phyloP scores from a whole-genome alignment of 2,888 invertebrate genomes.

The Scaeva pyrastri region DNA sequence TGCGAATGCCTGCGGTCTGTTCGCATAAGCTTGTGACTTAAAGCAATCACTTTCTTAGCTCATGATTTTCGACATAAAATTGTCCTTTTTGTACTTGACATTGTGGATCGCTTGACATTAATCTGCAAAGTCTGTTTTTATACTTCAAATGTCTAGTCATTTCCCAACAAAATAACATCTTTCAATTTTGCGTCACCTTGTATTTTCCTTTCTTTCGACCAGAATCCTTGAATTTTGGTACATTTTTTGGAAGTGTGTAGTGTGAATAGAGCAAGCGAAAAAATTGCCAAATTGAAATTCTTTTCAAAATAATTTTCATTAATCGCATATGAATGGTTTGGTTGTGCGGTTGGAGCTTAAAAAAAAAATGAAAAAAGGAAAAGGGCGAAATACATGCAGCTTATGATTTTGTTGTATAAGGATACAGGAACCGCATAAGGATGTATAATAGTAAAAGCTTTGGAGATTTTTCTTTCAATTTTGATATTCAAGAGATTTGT shows the following conservation, averaged over 20 bases:
- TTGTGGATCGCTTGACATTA: too few relatives aligned
- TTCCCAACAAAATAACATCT: too few relatives aligned
- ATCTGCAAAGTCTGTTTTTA: too few relatives aligned
- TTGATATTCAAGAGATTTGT: conserved; percentile 22
- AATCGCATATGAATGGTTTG: conserved; percentile 52
- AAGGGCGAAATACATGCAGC: neutral
- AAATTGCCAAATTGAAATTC: conserved; percentile 70
- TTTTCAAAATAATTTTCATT: conserved; percentile 59
- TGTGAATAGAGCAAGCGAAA: conserved; percentile 16
- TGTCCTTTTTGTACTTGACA: too few relatives aligned
- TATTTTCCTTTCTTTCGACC: too few relatives aligned
- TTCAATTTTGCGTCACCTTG: too few relatives aligned
- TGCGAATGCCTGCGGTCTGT: too few relatives aligned
- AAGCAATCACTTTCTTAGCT: too few relatives aligned
- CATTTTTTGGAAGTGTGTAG: conserved; percentile 6
- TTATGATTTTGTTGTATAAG: neutral
- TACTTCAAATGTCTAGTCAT: too few relatives aligned
- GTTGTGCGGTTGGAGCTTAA: conserved; percentile 3
- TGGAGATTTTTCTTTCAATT: conserved; percentile 8
- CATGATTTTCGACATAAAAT: too few relatives aligned
- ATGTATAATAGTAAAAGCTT: neutral
- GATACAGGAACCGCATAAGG: neutral
- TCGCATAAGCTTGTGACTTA: too few relatives aligned
- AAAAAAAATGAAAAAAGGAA: too few relatives aligned
- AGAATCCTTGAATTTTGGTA: neutral